phyloP scores from a whole-genome alignment of 2,113 vertebrate genomes.

The Stigmatopora nigra region DNA sequence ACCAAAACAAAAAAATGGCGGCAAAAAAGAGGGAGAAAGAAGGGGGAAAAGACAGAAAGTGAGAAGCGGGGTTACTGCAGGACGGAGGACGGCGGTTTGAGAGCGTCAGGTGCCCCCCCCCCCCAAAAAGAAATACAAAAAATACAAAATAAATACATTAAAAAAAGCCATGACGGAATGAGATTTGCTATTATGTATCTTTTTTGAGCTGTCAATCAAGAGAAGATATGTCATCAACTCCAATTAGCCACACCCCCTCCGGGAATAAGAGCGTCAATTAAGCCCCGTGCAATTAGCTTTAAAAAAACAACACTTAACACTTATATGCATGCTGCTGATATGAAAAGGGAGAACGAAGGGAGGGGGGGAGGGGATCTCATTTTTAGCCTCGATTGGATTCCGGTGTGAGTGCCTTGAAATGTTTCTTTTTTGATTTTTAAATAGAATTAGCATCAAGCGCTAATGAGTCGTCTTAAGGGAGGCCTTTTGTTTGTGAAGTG shows the following conservation, averaged over 20 bases:
- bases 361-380: slow-evolving; percentile 80
- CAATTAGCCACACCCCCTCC: slow-evolving; percentile 76
- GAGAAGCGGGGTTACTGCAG: slow-evolving; percentile 61
- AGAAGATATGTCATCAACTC: slow-evolving; percentile 79
- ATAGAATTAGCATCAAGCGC: slow-evolving; percentile 21
- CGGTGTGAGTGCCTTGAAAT: slow-evolving; percentile 26
- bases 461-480: slow-evolving; percentile 5
- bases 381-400: slow-evolving; percentile 66
- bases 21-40: slow-evolving; percentile 23
- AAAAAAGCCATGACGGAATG: slow-evolving; percentile 26
- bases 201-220: slow-evolving; percentile 60
- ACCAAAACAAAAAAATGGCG: slow-evolving; percentile 53
- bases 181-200: slow-evolving; percentile 26
- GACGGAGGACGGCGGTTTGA: slow-evolving; percentile 52
- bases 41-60: slow-evolving; percentile 35
- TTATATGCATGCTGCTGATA: slow-evolving; percentile 85
- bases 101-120: slow-evolving; percentile 39
- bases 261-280: slow-evolving; percentile 97
- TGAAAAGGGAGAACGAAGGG: slow-evolving; percentile 68
- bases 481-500: slow-evolving; percentile 8
- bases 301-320: slow-evolving; percentile 86
- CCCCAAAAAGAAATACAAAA: no score
- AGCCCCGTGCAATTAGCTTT: slow-evolving; percentile 91
- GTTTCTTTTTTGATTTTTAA: slow-evolving; percentile 1
- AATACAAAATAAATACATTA: slow-evolving; percentile 17